Evolutionary conservation across 2,888 invertebrate genomes (phyloP), one percentile per base, ranked within the genome.

Genomic region (Hirudinaria manillensis): DNA sequence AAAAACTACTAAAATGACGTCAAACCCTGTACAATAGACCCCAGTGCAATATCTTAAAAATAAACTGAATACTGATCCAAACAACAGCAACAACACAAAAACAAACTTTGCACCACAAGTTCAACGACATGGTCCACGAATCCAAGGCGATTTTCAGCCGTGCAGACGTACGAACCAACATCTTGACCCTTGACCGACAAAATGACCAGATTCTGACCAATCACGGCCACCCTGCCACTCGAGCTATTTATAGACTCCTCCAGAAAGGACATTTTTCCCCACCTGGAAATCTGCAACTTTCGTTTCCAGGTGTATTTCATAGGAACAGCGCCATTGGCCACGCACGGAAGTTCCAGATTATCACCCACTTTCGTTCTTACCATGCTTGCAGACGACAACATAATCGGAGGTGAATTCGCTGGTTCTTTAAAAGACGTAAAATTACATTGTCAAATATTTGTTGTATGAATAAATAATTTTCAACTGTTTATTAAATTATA

Each of bases 141-240:
- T 36, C 94, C 94, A 1, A 92, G 91, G 7, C 92, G 91, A 85
- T 94, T 95, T 87, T 93, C 93, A 76, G 93, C 92, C 88, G 91
- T 92, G 86, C 95, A 95, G 76, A 92, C 89, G 87, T 93, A 94
- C 81, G 91, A 89, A 72, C 94, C 94, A 77, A 91, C 89, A 84
- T 95, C 94, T 82, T 92, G 91, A 34, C 90, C 88, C 82, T 90
- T 90, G 70, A 94, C 93, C 83, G 93, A 92, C 79, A 92, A 90
- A 80, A 96, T 94, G 80, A 95, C 93, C 81, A 96, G 88, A 77
- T 95, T 95, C 76, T 95, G 95, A 77, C 94, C 94, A 24, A 93
- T 92, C 87, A 94, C 94, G 82, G 93, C 92, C 32, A 94, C 75
- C 4, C 80, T 80, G 32, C 45, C 45, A 45, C 16, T 45, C 45